Conservation (phyloP, 2,113 vertebrate genomes). For the Oxyruncus cristatus region DNA sequence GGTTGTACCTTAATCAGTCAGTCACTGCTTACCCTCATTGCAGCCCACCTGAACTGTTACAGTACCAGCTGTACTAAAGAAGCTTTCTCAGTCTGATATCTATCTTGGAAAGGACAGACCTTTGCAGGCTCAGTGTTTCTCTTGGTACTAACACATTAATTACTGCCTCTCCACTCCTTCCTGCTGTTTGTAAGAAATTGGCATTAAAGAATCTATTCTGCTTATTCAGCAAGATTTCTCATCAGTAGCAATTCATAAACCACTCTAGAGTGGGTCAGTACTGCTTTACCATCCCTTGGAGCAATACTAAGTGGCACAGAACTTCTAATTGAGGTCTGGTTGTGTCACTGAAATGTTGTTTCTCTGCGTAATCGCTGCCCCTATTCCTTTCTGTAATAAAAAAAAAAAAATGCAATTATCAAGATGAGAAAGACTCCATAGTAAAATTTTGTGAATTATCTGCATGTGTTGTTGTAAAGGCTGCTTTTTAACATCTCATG, state of each 20-base stretch:
- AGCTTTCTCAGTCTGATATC: neutral
- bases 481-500: neutral
- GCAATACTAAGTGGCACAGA: neutral
- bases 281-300: neutral
- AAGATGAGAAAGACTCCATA: neutral
- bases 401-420: neutral
- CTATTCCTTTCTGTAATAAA: neutral
- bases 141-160: slow-evolving; percentile 5
- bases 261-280: neutral
- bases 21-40: neutral
- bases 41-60: neutral
- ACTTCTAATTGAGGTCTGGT: slow-evolving; percentile 48
- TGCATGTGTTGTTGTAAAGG: neutral
- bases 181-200: neutral
- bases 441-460: neutral
- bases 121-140: neutral
- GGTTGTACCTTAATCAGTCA: neutral
- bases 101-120: neutral
- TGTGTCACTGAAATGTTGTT: neutral
- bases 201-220: slow-evolving; percentile 15
- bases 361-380: neutral
- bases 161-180: neutral
- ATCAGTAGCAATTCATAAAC: neutral
- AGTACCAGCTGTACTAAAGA: neutral
- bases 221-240: slow-evolving; percentile 46